Conservation (phyloP, 2,888 invertebrate genomes). For the Mylabris sibirica region DNA sequence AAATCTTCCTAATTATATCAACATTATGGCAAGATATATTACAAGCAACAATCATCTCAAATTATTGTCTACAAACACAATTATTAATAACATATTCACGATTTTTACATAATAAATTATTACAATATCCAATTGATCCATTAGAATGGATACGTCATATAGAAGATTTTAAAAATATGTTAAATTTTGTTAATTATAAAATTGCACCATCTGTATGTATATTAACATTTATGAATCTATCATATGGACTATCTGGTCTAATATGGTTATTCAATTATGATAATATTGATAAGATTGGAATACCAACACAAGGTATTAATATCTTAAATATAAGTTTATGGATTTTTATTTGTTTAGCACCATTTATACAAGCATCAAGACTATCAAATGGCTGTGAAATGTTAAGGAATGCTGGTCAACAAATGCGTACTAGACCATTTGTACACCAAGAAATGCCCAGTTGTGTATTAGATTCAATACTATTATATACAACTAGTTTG, state of each 20-base stretch:
- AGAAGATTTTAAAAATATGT: constrained; percentile 78
- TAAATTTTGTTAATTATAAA: constrained; percentile 79
- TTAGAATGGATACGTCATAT: constrained; percentile 85
- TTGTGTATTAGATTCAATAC: constrained; percentile 77
- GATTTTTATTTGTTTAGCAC: constrained; percentile 71
- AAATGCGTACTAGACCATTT: constrained; percentile 79
- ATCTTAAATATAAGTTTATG: constrained; percentile 70
- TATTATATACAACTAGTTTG: constrained; percentile 78
- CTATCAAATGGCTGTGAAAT: constrained; percentile 75
- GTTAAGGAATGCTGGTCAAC: constrained; percentile 79
- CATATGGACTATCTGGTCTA: constrained; percentile 75
- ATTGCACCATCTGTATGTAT: constrained; percentile 79
- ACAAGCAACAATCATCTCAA: constrained; percentile 82
- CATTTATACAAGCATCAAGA: constrained; percentile 80
- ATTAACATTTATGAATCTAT: constrained; percentile 77
- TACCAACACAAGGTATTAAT: constrained; percentile 68
- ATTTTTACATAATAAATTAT: constrained; percentile 74
- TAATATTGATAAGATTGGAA: constrained; percentile 66
- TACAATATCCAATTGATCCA: constrained; percentile 76
- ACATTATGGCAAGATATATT: constrained; percentile 82
- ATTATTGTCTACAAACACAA: constrained; percentile 84
- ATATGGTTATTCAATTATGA: constrained; percentile 73
- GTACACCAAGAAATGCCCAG: constrained; percentile 80
- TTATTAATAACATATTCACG: constrained; percentile 77
- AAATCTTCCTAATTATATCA: constrained; percentile 71